Evolutionary conservation across 2,888 invertebrate genomes (phyloP).

Genomic region (Portevinia maculata): DNA sequence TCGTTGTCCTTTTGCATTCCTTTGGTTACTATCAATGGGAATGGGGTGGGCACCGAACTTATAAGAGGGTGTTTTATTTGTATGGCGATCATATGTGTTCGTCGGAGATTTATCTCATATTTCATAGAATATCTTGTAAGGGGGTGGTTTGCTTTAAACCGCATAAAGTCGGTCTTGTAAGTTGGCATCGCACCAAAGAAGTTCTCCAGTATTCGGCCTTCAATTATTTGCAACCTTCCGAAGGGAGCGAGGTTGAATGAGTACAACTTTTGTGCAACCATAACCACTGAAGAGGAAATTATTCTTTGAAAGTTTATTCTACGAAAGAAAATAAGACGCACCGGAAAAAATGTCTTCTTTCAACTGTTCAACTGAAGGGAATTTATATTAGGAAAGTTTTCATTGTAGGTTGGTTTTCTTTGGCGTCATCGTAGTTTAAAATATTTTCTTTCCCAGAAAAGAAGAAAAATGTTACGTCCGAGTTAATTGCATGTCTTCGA

Average conservation of each 20-base stretch:
- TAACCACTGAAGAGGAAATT: constrained; percentile 62
- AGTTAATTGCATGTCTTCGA: constrained; percentile 65
- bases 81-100: constrained; percentile 50
- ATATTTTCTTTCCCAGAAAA: not conserved
- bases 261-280: constrained; percentile 50
- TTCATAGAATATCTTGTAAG: constrained; percentile 10
- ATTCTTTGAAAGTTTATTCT: constrained; percentile 62
- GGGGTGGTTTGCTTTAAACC: constrained; percentile 19
- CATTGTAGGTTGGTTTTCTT: constrained; percentile 8
- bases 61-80: constrained; percentile 23
- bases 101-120: constrained; percentile 38
- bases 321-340: constrained; percentile 25
- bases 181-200: constrained; percentile 22
- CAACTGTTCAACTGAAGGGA: constrained; percentile 36
- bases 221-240: constrained; percentile 39
- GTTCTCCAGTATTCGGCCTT: constrained; percentile 27
- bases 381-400: constrained; percentile 66
- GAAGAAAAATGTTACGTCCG: constrained; percentile 27
- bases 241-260: not conserved
- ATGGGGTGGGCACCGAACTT: constrained; percentile 15
- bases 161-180: constrained; percentile 38
- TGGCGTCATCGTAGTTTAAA: constrained; percentile 29
- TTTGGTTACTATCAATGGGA: constrained; percentile 48
- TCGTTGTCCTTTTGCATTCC: constrained; percentile 67
- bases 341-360: constrained; percentile 30